A percentile compares a stretch with the other conserved stretches of the same genome.
Conservation (phyloP, 2,113 vertebrate species). For the Recurvirostra avosetta region DNA sequence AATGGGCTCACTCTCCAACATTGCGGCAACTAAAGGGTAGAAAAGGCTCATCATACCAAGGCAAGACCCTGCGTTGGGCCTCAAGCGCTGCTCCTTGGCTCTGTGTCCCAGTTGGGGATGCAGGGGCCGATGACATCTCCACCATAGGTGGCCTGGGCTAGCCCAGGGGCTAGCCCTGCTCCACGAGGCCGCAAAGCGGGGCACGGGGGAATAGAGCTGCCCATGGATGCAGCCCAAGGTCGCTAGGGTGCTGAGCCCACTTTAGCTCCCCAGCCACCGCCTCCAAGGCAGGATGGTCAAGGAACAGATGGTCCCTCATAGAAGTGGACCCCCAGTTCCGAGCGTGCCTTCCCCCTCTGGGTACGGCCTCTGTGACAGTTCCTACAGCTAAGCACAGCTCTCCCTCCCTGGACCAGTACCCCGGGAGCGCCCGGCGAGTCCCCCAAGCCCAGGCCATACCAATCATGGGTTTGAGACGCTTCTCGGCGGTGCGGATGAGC, state of each 20-base stretch:
- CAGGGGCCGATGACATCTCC: too few species aligned
- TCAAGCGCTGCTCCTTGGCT: rapidly evolving
- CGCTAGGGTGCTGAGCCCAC: not conserved
- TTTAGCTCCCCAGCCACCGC: not conserved
- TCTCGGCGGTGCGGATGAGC: conserved; percentile 72
- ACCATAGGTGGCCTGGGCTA: not conserved
- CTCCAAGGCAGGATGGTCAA: not conserved
- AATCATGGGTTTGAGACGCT: conserved; percentile 73
- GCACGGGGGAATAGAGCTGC: not conserved
- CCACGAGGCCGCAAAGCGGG: rapidly evolving
- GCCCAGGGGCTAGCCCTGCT: not conserved
- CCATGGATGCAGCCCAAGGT: not conserved
- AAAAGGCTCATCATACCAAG: rapidly evolving
- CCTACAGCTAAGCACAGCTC: rapidly evolving
- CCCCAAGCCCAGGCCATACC: conserved; percentile 15
- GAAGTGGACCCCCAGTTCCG: too few species aligned
- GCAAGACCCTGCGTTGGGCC: rapidly evolving
- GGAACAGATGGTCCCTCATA: not conserved
- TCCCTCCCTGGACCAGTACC: not conserved
- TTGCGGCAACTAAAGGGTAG: conserved; percentile 64
- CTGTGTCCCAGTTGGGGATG: rapidly evolving
- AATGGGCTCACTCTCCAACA: conserved; percentile 81
- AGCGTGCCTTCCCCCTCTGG: not conserved
- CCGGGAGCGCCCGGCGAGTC: rapidly evolving
- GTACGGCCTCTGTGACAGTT: not conserved